phyloP scores from a whole-genome alignment of 2,113 vertebrate species.

The Scartelaos histophorus region DNA sequence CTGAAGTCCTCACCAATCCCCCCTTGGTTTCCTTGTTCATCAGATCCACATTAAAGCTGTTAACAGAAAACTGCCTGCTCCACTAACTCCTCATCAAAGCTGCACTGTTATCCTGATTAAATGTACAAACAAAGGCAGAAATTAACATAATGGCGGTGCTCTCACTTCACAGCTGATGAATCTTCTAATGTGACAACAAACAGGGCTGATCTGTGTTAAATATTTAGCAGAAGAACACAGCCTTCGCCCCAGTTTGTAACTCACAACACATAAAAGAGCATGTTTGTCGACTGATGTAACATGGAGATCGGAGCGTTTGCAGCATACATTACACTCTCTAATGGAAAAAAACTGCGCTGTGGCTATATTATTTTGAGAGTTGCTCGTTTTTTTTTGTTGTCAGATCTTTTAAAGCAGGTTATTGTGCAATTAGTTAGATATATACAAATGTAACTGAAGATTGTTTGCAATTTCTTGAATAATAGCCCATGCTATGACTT shows the following conservation, averaged over 20 bases:
- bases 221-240: slow-evolving; percentile 38
- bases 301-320: slow-evolving; percentile 11
- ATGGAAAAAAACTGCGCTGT: slow-evolving; percentile 3
- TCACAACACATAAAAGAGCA: slow-evolving; percentile 13
- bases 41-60: slow-evolving; percentile 3
- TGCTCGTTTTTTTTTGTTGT: too few relatives aligned
- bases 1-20: background rate
- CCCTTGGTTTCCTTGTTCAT: slow-evolving; percentile 1
- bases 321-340: background rate
- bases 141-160: slow-evolving; percentile 29
- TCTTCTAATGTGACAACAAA: slow-evolving; percentile 47
- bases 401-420: too few relatives aligned
- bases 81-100: slow-evolving; percentile 28
- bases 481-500: too few relatives aligned
- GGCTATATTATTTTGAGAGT: too few relatives aligned
- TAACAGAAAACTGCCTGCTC: slow-evolving; percentile 19
- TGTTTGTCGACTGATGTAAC: slow-evolving; percentile 17
- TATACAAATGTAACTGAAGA: too few relatives aligned
- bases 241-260: slow-evolving; percentile 30
- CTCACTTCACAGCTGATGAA: slow-evolving; percentile 39
- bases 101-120: slow-evolving; percentile 38
- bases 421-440: too few relatives aligned
- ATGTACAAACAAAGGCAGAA: slow-evolving; percentile 34
- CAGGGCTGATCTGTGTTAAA: slow-evolving; percentile 28
- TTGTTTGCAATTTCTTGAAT: too few relatives aligned